These are phyloP conservation scores for Cheiracanthium punctorium DNA, from an alignment of 2,888 invertebrate species.

Conservation along the genomic window DNA sequence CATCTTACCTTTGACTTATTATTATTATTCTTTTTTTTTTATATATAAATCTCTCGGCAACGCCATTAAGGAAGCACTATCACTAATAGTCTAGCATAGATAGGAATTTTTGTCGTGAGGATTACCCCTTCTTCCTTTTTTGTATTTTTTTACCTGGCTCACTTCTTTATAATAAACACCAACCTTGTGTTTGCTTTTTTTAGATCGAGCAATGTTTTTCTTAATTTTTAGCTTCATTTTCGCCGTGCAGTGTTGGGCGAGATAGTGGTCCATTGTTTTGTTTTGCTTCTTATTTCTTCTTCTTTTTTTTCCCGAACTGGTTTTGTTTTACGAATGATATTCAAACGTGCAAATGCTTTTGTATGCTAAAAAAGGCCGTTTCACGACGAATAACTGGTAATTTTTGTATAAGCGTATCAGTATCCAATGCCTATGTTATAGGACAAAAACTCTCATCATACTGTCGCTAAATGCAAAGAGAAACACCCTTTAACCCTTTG, in stretches of 20 bases:
- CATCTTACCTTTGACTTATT: slow-evolving; percentile 48
- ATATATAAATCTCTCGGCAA: slow-evolving; percentile 41
- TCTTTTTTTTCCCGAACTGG: not conserved
- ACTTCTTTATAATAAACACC: slow-evolving; percentile 50
- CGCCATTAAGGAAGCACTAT: slow-evolving; percentile 60
- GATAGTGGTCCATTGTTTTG: too few species aligned
- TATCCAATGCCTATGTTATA: too few species aligned
- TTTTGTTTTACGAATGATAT: slow-evolving; percentile 16
- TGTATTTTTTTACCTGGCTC: not conserved
- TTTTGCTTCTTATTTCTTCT: slow-evolving; percentile 13
- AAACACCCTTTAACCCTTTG: too few species aligned
- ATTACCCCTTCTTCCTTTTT: not conserved
- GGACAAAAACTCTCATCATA: too few species aligned
- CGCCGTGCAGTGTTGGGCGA: slow-evolving; percentile 16
- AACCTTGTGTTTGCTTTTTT: slow-evolving; percentile 20
- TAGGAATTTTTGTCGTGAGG: slow-evolving; percentile 58
- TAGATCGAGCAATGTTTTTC: slow-evolving; percentile 21
- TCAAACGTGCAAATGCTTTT: slow-evolving; percentile 36
- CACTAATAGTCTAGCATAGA: slow-evolving; percentile 41
- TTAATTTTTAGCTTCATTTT: slow-evolving; percentile 58
- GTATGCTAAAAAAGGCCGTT: too few species aligned
- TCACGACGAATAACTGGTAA: too few species aligned
- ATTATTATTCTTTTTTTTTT: not conserved
- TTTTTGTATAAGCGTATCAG: too few species aligned
- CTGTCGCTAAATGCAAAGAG: too few species aligned